Conservation (phyloP, 2,113 vertebrate genomes). For the Sigmodon hispidus region DNA sequence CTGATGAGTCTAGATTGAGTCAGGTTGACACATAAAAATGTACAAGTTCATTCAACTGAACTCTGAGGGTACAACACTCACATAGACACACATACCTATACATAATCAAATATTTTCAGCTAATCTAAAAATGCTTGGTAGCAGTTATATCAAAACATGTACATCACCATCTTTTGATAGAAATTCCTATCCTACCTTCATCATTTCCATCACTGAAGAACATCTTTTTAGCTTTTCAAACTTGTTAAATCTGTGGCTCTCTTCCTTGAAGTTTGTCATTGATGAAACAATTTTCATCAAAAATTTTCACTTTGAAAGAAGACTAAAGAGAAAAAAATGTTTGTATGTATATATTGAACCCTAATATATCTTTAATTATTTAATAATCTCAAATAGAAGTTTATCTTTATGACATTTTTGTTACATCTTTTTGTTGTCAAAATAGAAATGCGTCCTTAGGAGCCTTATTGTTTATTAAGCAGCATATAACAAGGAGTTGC, state of each 20-base stretch:
- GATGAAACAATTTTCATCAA: background rate
- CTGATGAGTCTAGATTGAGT: too few species aligned
- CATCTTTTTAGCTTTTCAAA: constrained; percentile 63
- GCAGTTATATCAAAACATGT: constrained; percentile 70
- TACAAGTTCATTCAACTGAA: too few species aligned
- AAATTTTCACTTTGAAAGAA: constrained; percentile 14
- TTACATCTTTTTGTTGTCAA: background rate
- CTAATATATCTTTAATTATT: background rate
- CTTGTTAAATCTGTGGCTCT: constrained; percentile 79
- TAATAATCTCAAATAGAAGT: background rate
- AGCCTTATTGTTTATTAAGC: background rate
- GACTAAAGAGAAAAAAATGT: background rate
- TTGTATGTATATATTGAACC: background rate
- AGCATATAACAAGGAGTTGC: background rate
- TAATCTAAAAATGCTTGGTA: too few species aligned
- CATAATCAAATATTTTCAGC: too few species aligned
- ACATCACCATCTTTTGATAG: constrained; percentile 71
- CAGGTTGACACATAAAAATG: too few species aligned
- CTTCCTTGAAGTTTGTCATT: constrained; percentile 3
- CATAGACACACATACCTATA: too few species aligned
- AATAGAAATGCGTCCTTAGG: background rate
- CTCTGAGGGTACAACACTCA: too few species aligned
- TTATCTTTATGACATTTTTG: constrained; percentile 11
- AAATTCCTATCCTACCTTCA: constrained; percentile 40
- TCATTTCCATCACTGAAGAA: constrained; percentile 23